These are phyloP conservation scores for Drosophila ambigua DNA, from an alignment of 1,140 invertebrate species.

Conservation along the genomic window DNA sequence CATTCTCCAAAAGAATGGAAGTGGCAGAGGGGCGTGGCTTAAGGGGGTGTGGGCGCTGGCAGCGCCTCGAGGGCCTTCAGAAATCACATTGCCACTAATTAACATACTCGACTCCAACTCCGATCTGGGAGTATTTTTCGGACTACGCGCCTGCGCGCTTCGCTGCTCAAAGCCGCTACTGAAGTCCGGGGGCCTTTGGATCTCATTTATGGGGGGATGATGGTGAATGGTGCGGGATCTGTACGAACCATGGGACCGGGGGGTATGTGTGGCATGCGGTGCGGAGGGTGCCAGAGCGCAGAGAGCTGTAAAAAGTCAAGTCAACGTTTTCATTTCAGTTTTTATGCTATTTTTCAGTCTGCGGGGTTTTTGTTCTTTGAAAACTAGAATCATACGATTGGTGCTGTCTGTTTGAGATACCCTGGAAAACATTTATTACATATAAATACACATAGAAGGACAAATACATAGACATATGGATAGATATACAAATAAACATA, in stretches of 20 bases:
- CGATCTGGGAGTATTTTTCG: slow-evolving; percentile 50
- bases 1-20: slow-evolving; percentile 51
- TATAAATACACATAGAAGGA: too few species aligned
- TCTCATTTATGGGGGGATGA: slow-evolving; percentile 10
- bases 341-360: slow-evolving; percentile 27
- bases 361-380: slow-evolving; percentile 26
- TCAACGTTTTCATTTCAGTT: slow-evolving; percentile 63
- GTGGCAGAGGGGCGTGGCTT: slow-evolving; percentile 5
- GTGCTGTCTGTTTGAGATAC: too few species aligned
- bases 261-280: neutral
- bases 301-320: slow-evolving; percentile 74
- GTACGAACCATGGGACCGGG: slow-evolving; percentile 1
- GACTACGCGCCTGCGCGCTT: slow-evolving; percentile 75
- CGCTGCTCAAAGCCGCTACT: slow-evolving; percentile 62
- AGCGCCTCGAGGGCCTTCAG: slow-evolving; percentile 61
- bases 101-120: slow-evolving; percentile 56
- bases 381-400: too few species aligned
- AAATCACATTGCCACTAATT: slow-evolving; percentile 81
- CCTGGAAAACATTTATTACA: too few species aligned
- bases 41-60: slow-evolving; percentile 16
- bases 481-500: too few species aligned
- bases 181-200: slow-evolving; percentile 14
- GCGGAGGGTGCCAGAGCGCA: slow-evolving; percentile 50
- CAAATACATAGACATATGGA: too few species aligned
- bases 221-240: slow-evolving; percentile 14